Conservation (phyloP, 2,797 vertebrate species). For the Buceros bicornis region DNA sequence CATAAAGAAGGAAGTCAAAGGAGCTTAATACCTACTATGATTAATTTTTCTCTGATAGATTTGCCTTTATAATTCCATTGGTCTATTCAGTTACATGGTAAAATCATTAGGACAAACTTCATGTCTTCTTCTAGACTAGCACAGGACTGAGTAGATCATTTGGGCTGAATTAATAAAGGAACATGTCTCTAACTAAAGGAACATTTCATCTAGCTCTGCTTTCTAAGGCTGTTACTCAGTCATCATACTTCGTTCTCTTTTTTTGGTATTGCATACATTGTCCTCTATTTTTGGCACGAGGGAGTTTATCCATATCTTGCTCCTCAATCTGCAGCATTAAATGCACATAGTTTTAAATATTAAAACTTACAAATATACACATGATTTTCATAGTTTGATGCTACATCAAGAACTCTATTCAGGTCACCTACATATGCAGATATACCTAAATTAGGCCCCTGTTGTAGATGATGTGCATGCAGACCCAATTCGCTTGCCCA, state of each 20-base stretch:
- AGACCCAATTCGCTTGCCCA: background rate
- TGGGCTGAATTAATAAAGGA: background rate
- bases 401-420: background rate
- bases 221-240: background rate
- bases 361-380: background rate
- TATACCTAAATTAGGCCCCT: background rate
- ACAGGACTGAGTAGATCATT: background rate
- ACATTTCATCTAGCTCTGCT: background rate
- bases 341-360: background rate
- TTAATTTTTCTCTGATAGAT: background rate
- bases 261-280: background rate
- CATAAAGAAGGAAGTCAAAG: background rate
- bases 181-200: background rate
- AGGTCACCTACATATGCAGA: background rate
- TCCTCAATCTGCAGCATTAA: background rate
- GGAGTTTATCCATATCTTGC: background rate
- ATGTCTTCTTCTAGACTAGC: background rate
- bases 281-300: background rate
- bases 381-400: background rate
- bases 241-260: background rate
- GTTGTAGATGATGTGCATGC: fast-evolving
- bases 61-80: background rate
- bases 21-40: background rate
- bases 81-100: background rate
- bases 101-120: background rate